Percentiles rank a stretch among this genome's conserved stretches.
These are phyloP conservation scores for Acrocephalus kingi DNA, from an alignment of 2,113 vertebrate genomes.

Conservation along the genomic window DNA sequence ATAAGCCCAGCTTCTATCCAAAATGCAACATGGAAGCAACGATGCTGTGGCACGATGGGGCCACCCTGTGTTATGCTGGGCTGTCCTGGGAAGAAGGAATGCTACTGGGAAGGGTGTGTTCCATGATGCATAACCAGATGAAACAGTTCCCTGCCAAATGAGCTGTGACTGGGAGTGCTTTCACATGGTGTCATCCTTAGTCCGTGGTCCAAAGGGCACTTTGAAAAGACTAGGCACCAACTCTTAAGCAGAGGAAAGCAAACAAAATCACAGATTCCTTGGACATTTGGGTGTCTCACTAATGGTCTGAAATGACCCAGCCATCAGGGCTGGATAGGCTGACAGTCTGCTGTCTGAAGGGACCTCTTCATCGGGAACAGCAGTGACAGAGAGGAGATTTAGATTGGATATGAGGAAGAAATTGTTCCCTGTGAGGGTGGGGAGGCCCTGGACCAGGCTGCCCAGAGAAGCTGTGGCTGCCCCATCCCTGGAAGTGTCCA, in stretches of 20 bases:
- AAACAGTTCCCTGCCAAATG: neutral
- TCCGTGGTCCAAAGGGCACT: neutral
- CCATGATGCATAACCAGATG: neutral
- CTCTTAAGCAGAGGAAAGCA: neutral
- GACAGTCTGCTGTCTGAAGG: neutral
- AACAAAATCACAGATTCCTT: neutral
- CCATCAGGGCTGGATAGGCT: neutral
- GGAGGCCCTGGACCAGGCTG: neutral
- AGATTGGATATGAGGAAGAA: neutral
- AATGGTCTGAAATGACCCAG: neutral
- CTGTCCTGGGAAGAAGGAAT: neutral
- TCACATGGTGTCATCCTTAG: neutral
- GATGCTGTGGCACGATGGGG: neutral
- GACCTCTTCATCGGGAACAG: neutral
- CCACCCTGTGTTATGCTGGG: neutral
- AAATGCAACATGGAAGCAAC: no score
- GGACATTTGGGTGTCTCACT: neutral
- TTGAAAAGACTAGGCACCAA: neutral
- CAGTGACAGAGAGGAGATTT: rapidly evolving
- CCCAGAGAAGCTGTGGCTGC: neutral
- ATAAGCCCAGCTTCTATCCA: no score
- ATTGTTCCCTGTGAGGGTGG: neutral
- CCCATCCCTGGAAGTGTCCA: rapidly evolving
- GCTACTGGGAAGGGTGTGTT: neutral
- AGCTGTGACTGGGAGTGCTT: neutral